Base-by-base conservation (phyloP, 2,888 invertebrate species). In the Drosophila hawaiiensis region DNA sequence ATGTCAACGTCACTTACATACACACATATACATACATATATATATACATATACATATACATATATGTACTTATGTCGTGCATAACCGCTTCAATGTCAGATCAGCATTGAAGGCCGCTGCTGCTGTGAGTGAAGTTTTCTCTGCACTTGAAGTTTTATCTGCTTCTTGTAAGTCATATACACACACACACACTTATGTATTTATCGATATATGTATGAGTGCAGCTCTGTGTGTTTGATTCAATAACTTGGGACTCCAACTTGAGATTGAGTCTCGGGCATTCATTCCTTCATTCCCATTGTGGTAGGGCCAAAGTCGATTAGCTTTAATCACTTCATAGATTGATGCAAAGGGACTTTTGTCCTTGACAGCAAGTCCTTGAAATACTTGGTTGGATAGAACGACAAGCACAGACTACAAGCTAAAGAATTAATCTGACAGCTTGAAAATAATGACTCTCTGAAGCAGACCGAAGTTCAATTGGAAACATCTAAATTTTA, bases 221-320 rank as follows among this genome's bases (percentile, higher is more conserved):
- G 66, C 25, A 53, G 68, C 68, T 71, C 63, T 64, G 62, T 78
- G 74, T 69, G 81, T 85, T 89, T 89, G 83, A 89, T 91, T 91
- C 89, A 90, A 85, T 81, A 85, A 87, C 89, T 79, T 79, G 82
- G n/a, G 31, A 47, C 31, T 43, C 33, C 74, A 80, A 80, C 83
- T 84, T 91, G 91, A 87, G 90, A 91, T 91, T 91, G 91, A 89
- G 87, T 78, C 70, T 50, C 14, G 16, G 43, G 31, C 53, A 52
- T 47, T 35, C 2, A 52, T 47, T 35, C 2, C 14, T 35, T 53
- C 55, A 56, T 61, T 69, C 31, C 73, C 68, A 69, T 84, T 87
- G 87, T 64, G 83, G 81, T 87, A 81, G 85, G 85, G 66, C 79
- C 49, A 67, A 66, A 53, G 65, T 47, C 60, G 68, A 56, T 52